Conservation (phyloP, 2,113 vertebrate species). For the Cryptotis parvus region DNA sequence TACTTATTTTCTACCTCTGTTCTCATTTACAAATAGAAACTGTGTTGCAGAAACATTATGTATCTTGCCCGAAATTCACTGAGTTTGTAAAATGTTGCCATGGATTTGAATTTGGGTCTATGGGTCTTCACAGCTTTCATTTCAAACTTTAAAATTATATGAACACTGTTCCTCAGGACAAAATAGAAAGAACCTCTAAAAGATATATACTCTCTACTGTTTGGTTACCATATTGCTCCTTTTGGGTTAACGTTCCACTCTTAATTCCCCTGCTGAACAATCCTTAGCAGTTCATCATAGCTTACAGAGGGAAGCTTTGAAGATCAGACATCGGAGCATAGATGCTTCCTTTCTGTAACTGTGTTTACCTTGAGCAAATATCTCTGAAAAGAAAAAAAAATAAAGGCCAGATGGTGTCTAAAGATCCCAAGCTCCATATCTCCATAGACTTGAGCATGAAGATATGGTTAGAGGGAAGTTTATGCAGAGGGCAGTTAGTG, state of each 20-base stretch:
- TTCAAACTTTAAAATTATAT: conserved; percentile 31
- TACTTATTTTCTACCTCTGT: background rate
- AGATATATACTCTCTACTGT: background rate
- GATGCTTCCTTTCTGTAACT: background rate
- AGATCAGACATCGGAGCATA: background rate
- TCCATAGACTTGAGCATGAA: background rate
- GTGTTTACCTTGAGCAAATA: background rate
- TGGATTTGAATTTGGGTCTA: background rate
- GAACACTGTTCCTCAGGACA: background rate
- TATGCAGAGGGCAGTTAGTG: background rate
- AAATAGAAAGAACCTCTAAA: background rate
- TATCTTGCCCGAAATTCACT: conserved; percentile 7
- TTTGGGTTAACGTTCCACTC: background rate
- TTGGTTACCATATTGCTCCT: background rate
- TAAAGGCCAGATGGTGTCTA: background rate
- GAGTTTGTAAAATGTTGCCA: background rate
- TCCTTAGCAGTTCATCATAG: background rate
- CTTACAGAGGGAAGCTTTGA: background rate
- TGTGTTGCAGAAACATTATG: background rate
- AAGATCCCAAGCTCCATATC: background rate
- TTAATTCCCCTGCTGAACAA: background rate
- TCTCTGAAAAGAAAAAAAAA: background rate
- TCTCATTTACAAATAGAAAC: conserved; percentile 11
- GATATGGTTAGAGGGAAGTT: background rate
- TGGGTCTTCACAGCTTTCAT: background rate